phyloP scores from a whole-genome alignment of 2,888 invertebrate genomes.

The Leucophenga maculata region DNA sequence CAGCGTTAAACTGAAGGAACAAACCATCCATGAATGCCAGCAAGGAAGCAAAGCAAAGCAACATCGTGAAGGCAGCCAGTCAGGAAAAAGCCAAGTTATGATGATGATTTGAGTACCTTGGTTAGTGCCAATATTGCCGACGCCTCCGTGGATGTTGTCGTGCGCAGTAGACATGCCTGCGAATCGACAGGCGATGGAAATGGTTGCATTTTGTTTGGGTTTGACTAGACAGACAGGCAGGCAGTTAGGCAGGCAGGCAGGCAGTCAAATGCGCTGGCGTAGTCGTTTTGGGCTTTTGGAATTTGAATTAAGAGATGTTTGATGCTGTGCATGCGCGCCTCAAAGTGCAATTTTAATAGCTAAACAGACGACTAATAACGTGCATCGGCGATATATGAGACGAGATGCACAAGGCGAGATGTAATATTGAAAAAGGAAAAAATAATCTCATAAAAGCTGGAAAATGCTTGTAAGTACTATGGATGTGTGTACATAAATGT shows the following conservation, averaged over 20 bases:
- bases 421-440: background rate
- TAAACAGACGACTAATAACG: background rate
- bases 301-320: background rate
- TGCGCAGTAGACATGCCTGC: background rate
- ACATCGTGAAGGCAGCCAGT: slow-evolving; percentile 15
- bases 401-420: background rate
- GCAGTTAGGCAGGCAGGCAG: background rate
- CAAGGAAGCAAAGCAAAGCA: slow-evolving; percentile 18
- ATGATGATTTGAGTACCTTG: slow-evolving; percentile 24
- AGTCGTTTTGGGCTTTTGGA: no score
- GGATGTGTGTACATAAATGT: no score
- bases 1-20: background rate
- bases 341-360: slow-evolving; percentile 2
- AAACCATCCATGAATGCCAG: slow-evolving; percentile 15
- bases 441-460: no score
- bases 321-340: slow-evolving; percentile 1
- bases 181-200: background rate
- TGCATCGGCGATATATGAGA: background rate
- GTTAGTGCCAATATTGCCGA: slow-evolving; percentile 19
- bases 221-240: background rate
- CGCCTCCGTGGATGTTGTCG: slow-evolving; percentile 1
- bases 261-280: no score
- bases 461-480: no score
- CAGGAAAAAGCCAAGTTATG: slow-evolving; percentile 46
- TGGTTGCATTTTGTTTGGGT: background rate